Conservation (phyloP, 1,140 invertebrate species). For the Harpegnathos saltator region DNA sequence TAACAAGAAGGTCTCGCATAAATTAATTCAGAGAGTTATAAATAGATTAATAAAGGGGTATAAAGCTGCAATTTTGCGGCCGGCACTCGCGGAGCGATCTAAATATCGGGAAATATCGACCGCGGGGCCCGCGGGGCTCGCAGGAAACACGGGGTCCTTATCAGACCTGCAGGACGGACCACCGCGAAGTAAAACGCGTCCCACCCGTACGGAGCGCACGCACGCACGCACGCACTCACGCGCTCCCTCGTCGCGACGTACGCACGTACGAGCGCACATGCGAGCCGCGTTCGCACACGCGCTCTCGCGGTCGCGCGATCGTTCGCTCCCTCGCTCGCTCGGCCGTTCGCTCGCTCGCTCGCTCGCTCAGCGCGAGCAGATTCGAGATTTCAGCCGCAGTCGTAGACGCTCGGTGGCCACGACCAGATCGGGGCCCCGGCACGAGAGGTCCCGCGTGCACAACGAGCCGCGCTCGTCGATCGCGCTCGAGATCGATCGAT, state of each 20-base stretch:
- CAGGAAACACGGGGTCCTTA: neutral
- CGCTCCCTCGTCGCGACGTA: too few relatives aligned
- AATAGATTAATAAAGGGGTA: too few relatives aligned
- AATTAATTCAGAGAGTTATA: too few relatives aligned
- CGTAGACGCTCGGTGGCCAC: slow-evolving; percentile 78
- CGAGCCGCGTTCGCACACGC: neutral
- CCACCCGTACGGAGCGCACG: neutral
- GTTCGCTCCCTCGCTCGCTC: slow-evolving; percentile 52
- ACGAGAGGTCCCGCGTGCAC: slow-evolving; percentile 27
- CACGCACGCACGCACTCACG: neutral
- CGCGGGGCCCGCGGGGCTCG: too few relatives aligned
- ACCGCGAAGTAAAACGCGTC: slow-evolving; percentile 16
- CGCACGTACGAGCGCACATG: neutral
- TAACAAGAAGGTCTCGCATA: too few relatives aligned
- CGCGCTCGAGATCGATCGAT: slow-evolving; percentile 74
- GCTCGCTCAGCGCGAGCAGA: slow-evolving; percentile 64
- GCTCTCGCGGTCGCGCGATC: slow-evolving; percentile 50
- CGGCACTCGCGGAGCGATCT: too few relatives aligned
- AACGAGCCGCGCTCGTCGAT: slow-evolving; percentile 25
- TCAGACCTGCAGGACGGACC: slow-evolving; percentile 45
- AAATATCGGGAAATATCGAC: too few relatives aligned
- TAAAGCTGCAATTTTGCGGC: too few relatives aligned
- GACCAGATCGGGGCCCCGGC: slow-evolving; percentile 73
- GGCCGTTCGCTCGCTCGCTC: slow-evolving; percentile 30
- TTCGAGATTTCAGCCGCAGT: slow-evolving; percentile 75